Conservation (phyloP, 2,888 invertebrate genomes). For the Tromatobia lineatoria region DNA sequence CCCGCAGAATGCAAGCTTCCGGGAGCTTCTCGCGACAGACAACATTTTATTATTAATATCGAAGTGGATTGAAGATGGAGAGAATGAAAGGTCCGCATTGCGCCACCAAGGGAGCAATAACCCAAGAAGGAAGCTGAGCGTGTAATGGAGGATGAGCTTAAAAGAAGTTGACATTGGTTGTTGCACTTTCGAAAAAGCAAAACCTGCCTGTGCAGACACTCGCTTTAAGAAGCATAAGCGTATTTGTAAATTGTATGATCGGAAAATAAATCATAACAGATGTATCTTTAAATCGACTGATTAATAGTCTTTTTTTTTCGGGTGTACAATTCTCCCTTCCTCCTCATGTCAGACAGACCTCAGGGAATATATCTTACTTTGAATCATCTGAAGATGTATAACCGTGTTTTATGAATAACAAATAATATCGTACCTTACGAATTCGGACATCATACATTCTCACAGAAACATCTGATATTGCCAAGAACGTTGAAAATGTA, state of each 20-base stretch:
- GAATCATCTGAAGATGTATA: too few relatives aligned
- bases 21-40: slow-evolving; percentile 30
- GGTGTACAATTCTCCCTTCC: not conserved
- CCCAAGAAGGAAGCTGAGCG: slow-evolving; percentile 15
- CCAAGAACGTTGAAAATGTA: not conserved
- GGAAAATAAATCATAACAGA: not conserved
- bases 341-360: too few relatives aligned
- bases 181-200: not conserved
- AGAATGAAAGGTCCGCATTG: slow-evolving; percentile 87
- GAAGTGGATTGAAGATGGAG: slow-evolving; percentile 88
- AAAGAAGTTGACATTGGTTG: not conserved
- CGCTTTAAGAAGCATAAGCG: not conserved
- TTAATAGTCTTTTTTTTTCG: not conserved
- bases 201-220: not conserved
- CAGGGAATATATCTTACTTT: too few relatives aligned
- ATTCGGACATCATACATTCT: not conserved
- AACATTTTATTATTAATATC: slow-evolving; percentile 94
- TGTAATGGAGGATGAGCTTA: slow-evolving; percentile 43
- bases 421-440: not conserved
- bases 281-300: not conserved
- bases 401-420: too few relatives aligned
- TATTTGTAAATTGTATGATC: not conserved
- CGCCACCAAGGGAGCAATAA: slow-evolving; percentile 78
- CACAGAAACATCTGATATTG: not conserved
- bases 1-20: slow-evolving; percentile 68